Base-by-base conservation (phyloP, 2,888 invertebrate species). In the Formica aserva region DNA sequence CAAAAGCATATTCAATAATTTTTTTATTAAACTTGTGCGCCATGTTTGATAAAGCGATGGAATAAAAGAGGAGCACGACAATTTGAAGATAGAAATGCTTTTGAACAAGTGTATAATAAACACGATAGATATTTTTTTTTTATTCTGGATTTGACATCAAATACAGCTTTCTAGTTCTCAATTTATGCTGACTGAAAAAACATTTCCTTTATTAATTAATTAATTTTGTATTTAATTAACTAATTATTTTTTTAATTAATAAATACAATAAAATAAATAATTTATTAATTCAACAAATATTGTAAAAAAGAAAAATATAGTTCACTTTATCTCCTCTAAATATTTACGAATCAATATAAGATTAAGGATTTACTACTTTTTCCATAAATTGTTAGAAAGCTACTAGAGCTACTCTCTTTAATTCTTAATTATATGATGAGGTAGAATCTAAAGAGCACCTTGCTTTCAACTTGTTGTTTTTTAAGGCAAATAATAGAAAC, bases 11-110 rank as follows among this genome's bases (percentile, higher is more conserved):
- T 57, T 74, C 62, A 66, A n/a, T 78, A 55, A 71, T 71, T 86
- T 82, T 83, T 86, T 85, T 85, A 66, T 86, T 85, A 72, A 38
- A 82, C 55, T 32, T 26, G 29, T 11, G n/a, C 52, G 48, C 69
- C 67, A 6, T 62, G 3, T 41, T 62, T 26, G 4, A 18, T 2
- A 1, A 62, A 52, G 55, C 38, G 32, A 18, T 48, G 13, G 15
- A 75, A 45, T 62, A n/a, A 63, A 48, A 63, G 32, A 18, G 11
- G 32, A 35, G 5, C 22, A 63, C 1, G 45, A 63, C 6, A 32
- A 18, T 18, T 1, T 55, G 11, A 1, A 15, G 22, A 74, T 41
- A 15, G 29, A 32, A 48, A 75, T 29, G 62, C 22, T 62, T 62
- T 75, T 4, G 1, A 45, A 6, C 45, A 63, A 48, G 13, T 75